Conservation (phyloP, 2,113 vertebrate genomes). For the Oncorhynchus mykiss region DNA sequence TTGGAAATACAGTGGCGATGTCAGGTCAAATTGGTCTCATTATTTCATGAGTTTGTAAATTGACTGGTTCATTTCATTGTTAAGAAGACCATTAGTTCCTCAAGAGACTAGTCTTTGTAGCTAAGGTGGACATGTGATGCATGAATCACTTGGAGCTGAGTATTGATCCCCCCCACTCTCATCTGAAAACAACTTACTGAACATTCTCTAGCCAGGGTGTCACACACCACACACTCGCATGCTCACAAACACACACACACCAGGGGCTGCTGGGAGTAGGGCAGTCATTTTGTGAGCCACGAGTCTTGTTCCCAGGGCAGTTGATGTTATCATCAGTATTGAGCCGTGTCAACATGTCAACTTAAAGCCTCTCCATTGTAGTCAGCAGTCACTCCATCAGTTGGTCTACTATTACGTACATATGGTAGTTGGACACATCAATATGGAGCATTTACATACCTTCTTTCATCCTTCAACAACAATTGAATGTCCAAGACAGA, state of each 20-base stretch:
- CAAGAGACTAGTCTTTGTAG: constrained; percentile 34
- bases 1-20: background rate
- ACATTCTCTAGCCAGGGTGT: constrained; percentile 58
- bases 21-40: constrained; percentile 30
- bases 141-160: background rate
- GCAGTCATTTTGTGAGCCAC: constrained; percentile 46
- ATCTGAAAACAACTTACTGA: constrained; percentile 77
- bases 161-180: constrained; percentile 34
- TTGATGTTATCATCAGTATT: constrained; percentile 45
- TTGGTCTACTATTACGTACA: constrained; percentile 5
- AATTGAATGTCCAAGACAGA: no score
- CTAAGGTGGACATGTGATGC: constrained; percentile 29
- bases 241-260: background rate
- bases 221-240: constrained; percentile 58
- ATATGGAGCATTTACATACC: background rate
- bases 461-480: background rate
- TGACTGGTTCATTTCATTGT: constrained; percentile 41
- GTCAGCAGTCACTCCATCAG: constrained; percentile 4
- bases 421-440: background rate
- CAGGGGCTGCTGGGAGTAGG: constrained; percentile 10
- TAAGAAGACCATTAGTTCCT: constrained; percentile 23
- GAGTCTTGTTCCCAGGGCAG: constrained; percentile 25
- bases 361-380: constrained; percentile 3
- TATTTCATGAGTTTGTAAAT: constrained; percentile 53
- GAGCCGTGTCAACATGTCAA: constrained; percentile 28